Conservation (phyloP, 2,797 vertebrate species). For the Siniperca undulata region DNA sequence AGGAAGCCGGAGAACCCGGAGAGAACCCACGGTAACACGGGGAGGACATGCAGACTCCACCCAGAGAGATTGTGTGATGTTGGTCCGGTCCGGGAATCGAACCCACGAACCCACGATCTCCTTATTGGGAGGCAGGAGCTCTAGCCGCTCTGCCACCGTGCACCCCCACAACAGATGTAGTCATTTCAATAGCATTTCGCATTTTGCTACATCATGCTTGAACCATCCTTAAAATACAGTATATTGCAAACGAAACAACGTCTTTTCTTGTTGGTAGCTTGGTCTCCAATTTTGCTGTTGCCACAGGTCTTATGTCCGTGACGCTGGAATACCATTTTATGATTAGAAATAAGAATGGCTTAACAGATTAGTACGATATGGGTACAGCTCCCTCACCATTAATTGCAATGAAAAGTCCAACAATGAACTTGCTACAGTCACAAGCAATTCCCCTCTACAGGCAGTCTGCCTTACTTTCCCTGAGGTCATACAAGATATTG, state of each 20-base stretch:
- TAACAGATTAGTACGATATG: neutral
- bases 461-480: neutral
- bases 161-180: conserved; percentile 47
- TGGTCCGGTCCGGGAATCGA: too few species aligned
- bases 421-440: neutral
- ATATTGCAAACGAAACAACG: conserved; percentile 16
- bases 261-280: conserved; percentile 23
- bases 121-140: too few species aligned
- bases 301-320: neutral
- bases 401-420: neutral
- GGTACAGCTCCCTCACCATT: too few species aligned
- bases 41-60: too few species aligned
- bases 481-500: neutral
- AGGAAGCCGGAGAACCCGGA: too few species aligned
- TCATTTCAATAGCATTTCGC: conserved; percentile 45
- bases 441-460: neutral
- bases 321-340: neutral
- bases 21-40: too few species aligned
- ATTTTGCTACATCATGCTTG: conserved; percentile 31
- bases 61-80: too few species aligned
- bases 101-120: too few species aligned
- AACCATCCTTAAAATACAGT: conserved; percentile 30
- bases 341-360: neutral
- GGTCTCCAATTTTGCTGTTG: neutral
- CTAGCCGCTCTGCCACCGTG: too few species aligned